phyloP scores from a whole-genome alignment of 2,888 invertebrate species.

The Pterobdella sp. region DNA sequence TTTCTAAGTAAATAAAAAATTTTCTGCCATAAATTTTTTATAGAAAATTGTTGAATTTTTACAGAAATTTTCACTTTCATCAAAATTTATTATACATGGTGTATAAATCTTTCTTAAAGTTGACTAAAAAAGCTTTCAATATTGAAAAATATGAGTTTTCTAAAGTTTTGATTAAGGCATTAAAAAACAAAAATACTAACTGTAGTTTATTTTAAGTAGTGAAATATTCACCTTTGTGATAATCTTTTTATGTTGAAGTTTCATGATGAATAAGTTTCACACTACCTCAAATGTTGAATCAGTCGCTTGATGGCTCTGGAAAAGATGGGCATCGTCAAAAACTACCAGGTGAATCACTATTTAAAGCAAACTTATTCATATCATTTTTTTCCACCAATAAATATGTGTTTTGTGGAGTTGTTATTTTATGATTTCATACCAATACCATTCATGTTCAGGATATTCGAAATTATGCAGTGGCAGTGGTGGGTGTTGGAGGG shows the following conservation, averaged over 20 bases:
- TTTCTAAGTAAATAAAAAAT: too few species aligned
- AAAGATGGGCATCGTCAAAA: conserved; percentile 95
- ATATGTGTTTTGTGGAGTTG: background rate
- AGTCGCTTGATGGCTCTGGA: conserved; percentile 93
- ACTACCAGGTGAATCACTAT: conserved; percentile 66
- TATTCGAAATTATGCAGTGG: conserved; percentile 72
- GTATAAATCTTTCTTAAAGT: too few species aligned
- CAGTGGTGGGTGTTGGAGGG: conserved; percentile 92
- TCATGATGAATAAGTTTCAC: conserved; percentile 1
- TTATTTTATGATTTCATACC: background rate
- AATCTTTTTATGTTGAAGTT: conserved; percentile 1
- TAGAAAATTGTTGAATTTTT: too few species aligned
- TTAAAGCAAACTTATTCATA: background rate
- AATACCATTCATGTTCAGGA: conserved; percentile 51
- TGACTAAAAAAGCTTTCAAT: too few species aligned
- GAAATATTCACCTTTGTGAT: too few species aligned
- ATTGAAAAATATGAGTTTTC: too few species aligned
- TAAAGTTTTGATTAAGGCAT: too few species aligned
- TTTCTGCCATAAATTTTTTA: too few species aligned
- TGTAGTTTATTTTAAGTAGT: too few species aligned
- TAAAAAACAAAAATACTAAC: too few species aligned
- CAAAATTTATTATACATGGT: too few species aligned
- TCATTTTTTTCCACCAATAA: background rate
- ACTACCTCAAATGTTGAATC: conserved; percentile 26
- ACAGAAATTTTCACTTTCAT: too few species aligned